A percentile compares a stretch with the other conserved stretches of the same genome.
These are phyloP conservation scores for Gulo gulo DNA, from an alignment of 2,113 vertebrate genomes.

Conservation along the genomic window DNA sequence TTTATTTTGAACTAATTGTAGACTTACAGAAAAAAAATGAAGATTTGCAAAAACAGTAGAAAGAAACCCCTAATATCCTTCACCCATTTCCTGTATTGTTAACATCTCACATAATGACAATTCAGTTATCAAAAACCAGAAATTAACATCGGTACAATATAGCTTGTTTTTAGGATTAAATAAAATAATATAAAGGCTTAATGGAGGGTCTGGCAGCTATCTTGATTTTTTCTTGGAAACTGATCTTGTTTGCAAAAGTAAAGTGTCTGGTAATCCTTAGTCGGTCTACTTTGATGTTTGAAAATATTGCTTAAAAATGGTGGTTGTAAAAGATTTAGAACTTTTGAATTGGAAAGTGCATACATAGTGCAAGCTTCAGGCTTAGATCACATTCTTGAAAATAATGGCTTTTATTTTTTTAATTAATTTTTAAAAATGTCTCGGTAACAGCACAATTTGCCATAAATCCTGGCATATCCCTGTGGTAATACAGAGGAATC, in stretches of 20 bases:
- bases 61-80: neutral
- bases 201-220: neutral
- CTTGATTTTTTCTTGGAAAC: neutral
- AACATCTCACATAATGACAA: neutral
- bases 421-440: slow-evolving; percentile 38
- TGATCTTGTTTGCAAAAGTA: neutral
- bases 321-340: neutral
- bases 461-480: neutral
- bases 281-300: neutral
- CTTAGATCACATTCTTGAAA: neutral
- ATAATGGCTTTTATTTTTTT: neutral
- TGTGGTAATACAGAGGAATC: slow-evolving; percentile 16
- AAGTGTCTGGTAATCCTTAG: neutral
- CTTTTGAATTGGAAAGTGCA: neutral
- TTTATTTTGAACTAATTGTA: neutral
- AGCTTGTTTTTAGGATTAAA: neutral
- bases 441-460: neutral
- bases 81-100: neutral
- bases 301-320: neutral
- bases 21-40: neutral
- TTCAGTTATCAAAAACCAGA: neutral
- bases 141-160: neutral
- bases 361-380: neutral
- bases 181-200: neutral
- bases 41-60: neutral